Base-by-base conservation (phyloP, 2,113 vertebrate species). In the Romanogobio albipinnatus region DNA sequence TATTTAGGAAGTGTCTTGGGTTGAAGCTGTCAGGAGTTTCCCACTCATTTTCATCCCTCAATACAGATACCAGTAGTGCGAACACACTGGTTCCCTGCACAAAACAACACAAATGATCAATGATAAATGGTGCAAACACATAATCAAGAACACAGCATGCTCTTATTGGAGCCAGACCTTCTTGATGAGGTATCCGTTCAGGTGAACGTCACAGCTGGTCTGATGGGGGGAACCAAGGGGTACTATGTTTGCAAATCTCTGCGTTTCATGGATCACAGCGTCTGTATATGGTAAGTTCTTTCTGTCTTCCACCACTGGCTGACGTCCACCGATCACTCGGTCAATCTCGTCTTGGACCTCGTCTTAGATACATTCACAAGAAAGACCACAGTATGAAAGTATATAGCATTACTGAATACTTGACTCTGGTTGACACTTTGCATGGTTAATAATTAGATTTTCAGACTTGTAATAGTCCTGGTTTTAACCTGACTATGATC, bases 1-100 rank as follows among this genome's bases (percentile, higher is more conserved):
- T 87, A 86, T 95, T 92, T 74, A 95, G 92, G 85, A 95, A 95
- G 87, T 94, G 91, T 47, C 86, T 87, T 73, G 93, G 94, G 86
- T 94, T 93, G 85, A 94, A 95, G 22, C 80, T 88, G 39, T 92
- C 0, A 0, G 94, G 93, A 22, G 88, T 95, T 88, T 94, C 92
- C 95, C 95, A 96, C 68, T 94, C 90, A 9, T 86, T 82, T 78
- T 94, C 73, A 0, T 96, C 95, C 14, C 85, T 89, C 43, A 95
- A 88, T 62, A 91, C 93, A 0, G 95, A 94, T 14, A 90, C 90
- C 49, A 96, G 83, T 43, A 96, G 89, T 0, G 92, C 88, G 83
- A 93, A 90, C 66, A 95, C 89, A 13, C 92, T 88, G 15, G 90
- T 96, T 11, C 92, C 95, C 94, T 95, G 85, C 4, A 84, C 14